These are phyloP conservation scores for Isotomurus palustris DNA, from an alignment of 2,888 invertebrate species.

Conservation along the genomic window DNA sequence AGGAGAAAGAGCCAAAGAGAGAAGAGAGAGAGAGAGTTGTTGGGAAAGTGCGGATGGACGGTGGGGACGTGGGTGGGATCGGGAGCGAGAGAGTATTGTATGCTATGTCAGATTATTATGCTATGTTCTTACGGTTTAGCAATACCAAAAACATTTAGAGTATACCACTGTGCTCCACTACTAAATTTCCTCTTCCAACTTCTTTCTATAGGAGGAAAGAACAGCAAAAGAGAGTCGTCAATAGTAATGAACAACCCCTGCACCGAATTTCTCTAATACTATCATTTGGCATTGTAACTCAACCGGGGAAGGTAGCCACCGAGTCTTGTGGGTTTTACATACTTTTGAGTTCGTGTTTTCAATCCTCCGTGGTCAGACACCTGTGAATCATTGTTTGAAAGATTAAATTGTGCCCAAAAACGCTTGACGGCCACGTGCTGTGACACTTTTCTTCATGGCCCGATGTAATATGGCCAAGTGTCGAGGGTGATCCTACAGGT, in stretches of 20 bases:
- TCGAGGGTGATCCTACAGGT: slow-evolving; percentile 41
- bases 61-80: slow-evolving; percentile 21
- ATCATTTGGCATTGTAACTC: slow-evolving; percentile 43
- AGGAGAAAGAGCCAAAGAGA: neutral
- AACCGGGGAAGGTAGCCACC: slow-evolving; percentile 38
- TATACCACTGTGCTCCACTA: no score
- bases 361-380: neutral
- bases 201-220: slow-evolving; percentile 3
- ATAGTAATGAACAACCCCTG: slow-evolving; percentile 38
- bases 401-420: no score
- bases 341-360: no score
- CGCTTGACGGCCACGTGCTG: slow-evolving; percentile 45
- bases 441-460: slow-evolving; percentile 26
- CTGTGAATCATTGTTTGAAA: neutral
- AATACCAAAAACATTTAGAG: no score
- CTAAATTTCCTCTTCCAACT: no score
- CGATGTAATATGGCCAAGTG: neutral
- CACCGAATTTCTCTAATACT: slow-evolving; percentile 41
- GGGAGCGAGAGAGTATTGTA: slow-evolving; percentile 8
- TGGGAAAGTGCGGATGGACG: slow-evolving; percentile 3
- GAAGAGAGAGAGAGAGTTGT: slow-evolving; percentile 5
- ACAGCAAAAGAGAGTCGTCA: slow-evolving; percentile 1
- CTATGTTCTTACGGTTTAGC: no score
- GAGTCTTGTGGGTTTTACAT: no score
- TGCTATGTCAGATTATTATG: no score